Evolutionary conservation across 2,113 vertebrate genomes (phyloP), one percentile per base, ranked within the genome.

Genomic region (Mormyrus lacerda): DNA sequence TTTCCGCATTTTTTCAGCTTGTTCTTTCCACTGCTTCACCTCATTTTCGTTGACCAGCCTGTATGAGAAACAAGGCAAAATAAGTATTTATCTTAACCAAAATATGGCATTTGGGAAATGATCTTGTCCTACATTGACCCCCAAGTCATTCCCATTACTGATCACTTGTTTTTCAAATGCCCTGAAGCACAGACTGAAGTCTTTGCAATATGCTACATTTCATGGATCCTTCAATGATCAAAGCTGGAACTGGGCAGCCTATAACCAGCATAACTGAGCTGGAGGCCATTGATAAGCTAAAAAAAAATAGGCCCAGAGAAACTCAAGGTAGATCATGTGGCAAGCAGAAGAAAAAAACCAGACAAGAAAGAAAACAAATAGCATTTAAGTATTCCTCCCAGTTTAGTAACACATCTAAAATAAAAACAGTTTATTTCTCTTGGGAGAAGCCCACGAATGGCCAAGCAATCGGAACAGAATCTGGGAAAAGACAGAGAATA

Each of bases 41-140:
- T 99, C 98, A 90, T 99, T 99, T 95, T 99, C 99, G 92, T 99
- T 99, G 90, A 99, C 99, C 93, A 99, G 94, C 99, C 99, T 99
- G 90, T 82, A 92, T 83, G 90, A 42, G 73, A 76, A 39, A 76
- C 73, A 42, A 88, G 39, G 65, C 89, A 55, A 39, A 90, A 45
- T 27, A 65, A 58, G 58, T 76, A 47, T 87, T 53, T 21, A 21
- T 88, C 69, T 45, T 24, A 44, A 47, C 6, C 24, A 27, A 51
- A 51, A 51, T 19, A 31, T 55, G 53, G 4, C 31, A 76, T 35
- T 39, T 21, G 53, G 69, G 39, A 15, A 39, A 42, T 19, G 35
- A 2, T 19, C 27, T 31, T 7, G 1, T 76, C 69, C 35, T 39
- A 76, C 69, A 39, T 0, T 19, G 35, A 76, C 17, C 27, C 69